A percentile compares a stretch with the other conserved stretches of the same genome.
phyloP scores from a whole-genome alignment of 1,140 invertebrate genomes.

The Conus betulinus region DNA sequence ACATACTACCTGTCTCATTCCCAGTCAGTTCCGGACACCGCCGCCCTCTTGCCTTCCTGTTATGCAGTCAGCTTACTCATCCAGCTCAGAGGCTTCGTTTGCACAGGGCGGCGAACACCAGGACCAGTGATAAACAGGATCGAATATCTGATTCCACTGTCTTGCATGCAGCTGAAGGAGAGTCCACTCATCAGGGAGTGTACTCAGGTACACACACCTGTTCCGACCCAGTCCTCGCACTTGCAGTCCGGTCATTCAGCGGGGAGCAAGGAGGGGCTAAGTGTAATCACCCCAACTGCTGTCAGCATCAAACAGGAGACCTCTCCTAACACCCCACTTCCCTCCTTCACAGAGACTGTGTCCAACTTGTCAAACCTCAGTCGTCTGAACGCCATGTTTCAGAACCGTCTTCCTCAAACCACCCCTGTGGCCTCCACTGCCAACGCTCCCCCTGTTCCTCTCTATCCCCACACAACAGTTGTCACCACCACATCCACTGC shows the following conservation, averaged over 20 bases:
- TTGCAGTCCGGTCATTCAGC: not conserved
- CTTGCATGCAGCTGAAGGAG: not conserved
- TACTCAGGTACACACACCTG: not conserved
- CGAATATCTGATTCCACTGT: not conserved
- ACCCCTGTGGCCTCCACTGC: not conserved
- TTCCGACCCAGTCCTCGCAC: not conserved
- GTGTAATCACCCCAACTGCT: too few relatives aligned
- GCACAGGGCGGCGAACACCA: not conserved
- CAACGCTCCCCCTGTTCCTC: not conserved
- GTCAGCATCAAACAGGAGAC: constrained; percentile 22
- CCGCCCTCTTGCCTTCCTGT: constrained; percentile 1
- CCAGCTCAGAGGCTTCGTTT: not conserved
- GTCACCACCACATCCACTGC: not conserved
- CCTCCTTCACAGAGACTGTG: constrained; percentile 34
- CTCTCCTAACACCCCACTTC: constrained; percentile 15
- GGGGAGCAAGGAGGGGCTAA: not conserved
- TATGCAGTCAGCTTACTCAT: not conserved
- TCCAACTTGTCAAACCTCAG: constrained; percentile 24
- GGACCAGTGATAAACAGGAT: not conserved
- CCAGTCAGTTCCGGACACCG: not conserved
- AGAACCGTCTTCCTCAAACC: constrained; percentile 20
- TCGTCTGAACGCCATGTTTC: constrained; percentile 31
- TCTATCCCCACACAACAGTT: not conserved
- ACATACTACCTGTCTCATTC: constrained; percentile 16
- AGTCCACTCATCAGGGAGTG: not conserved